phyloP scores from a whole-genome alignment of 53 echinoderm and acorn worm species.

The Zoroaster sp. region DNA sequence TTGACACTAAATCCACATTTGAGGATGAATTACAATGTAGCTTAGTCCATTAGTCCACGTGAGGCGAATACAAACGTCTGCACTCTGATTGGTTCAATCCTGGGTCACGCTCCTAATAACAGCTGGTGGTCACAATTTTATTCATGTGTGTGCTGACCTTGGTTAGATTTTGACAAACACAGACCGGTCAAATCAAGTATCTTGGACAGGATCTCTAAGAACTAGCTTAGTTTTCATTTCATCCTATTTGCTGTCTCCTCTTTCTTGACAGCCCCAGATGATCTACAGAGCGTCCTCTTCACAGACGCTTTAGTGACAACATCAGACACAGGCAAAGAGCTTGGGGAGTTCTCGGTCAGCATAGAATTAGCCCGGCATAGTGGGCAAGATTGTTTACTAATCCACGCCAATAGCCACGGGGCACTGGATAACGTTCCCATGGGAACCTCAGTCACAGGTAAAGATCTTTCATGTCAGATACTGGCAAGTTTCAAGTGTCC shows the following conservation, averaged over 20 bases:
- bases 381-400: slow-evolving; percentile 83
- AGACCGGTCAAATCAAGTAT: too few relatives aligned
- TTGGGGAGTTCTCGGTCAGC: slow-evolving; percentile 92
- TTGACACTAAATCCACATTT: too few relatives aligned
- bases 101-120: too few relatives aligned
- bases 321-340: slow-evolving; percentile 92
- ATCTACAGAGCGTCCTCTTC: slow-evolving; percentile 79
- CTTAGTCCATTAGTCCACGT: too few relatives aligned
- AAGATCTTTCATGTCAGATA: not conserved
- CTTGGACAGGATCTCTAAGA: too few relatives aligned
- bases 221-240: too few relatives aligned
- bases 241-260: not conserved
- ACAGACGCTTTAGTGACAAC: slow-evolving; percentile 90
- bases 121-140: too few relatives aligned
- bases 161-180: too few relatives aligned
- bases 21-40: too few relatives aligned
- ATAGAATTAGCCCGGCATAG: slow-evolving; percentile 83
- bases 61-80: too few relatives aligned
- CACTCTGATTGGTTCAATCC: too few relatives aligned
- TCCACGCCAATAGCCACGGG: slow-evolving; percentile 98
- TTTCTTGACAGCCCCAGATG: slow-evolving; percentile 64
- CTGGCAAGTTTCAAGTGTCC: not conserved
- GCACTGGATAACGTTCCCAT: slow-evolving; percentile 95
- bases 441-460: slow-evolving; percentile 97
- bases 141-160: too few relatives aligned